Evolutionary conservation across 2,113 vertebrate genomes (phyloP), one percentile per base, ranked within the genome.

Genomic region (Phyllostomus hastatus): DNA sequence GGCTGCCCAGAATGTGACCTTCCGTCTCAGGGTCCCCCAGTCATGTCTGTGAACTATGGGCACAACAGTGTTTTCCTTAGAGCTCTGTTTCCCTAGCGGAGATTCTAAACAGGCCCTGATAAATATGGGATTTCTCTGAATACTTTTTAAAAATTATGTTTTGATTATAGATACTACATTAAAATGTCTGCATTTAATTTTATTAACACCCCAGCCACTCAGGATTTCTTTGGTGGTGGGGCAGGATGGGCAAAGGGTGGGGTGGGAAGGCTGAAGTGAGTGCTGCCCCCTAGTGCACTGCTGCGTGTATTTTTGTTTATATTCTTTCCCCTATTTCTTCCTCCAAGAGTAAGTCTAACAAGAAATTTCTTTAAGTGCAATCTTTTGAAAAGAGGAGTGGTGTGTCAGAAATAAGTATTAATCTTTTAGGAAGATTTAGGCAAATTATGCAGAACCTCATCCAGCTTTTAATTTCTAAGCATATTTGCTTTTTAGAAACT

Each of bases 401-500:
- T 20, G 83, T 94, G 38, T 93, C 54, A 92, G 81, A n/a, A 96
- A 79, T 95, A 59, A 31, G 41, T 86, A 82, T 10, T 84, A 94
- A 95, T 94, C 72, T 95, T 89, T 94, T 90, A 95, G 88, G 87
- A 94, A 92, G 79, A 96, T 95, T 95, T 84, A 96, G 67, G 54
- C 38, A 93, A 88, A 94, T 75, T 82, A 79, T 59, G 41, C 46
- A 95, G 50, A 78, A 59, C 11, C 2, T 24, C n/a, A 69, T 81
- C 28, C 93, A 90, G 31, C 6, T 92, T 97, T 94, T 90, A 97
- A 97, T 93, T 79, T 75, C 50, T 79, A 94, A 80, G 41, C 54
- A 35, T 57, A 82, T 90, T 82, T 97, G 26, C 11, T 78, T 95
- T 94, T 84, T 85, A 95, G 48, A 95, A 95, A 86, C 72, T 43